Evolutionary conservation across 2,888 invertebrate species (phyloP).

Genomic region (Tubulanus polymorphus): DNA sequence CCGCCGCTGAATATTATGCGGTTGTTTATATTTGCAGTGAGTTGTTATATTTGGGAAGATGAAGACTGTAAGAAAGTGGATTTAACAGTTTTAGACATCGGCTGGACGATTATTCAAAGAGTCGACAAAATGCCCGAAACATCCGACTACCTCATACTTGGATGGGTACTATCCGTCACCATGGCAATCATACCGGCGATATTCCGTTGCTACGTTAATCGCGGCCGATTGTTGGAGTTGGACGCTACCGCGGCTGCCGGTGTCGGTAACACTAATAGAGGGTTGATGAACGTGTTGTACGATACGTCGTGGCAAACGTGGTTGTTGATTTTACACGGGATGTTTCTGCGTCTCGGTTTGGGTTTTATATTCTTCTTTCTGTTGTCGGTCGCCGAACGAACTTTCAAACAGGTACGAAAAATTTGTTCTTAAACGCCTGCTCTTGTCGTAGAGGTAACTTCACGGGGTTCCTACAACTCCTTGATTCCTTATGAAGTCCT

Average conservation of each 20-base stretch:
- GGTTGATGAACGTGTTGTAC: not conserved
- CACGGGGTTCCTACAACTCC: no score
- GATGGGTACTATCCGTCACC: constrained; percentile 47
- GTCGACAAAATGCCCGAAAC: constrained; percentile 79
- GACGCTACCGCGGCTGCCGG: no score
- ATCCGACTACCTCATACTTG: constrained; percentile 71
- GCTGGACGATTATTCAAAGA: constrained; percentile 86
- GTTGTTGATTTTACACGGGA: constrained; percentile 43
- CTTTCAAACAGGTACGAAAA: constrained; percentile 72
- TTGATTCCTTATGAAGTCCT: no score
- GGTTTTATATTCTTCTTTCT: constrained; percentile 77
- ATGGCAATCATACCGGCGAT: constrained; percentile 38
- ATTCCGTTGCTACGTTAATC: constrained; percentile 31
- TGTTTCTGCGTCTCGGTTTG: constrained; percentile 56
- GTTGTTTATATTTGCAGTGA: constrained; percentile 63
- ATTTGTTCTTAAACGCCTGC: no score
- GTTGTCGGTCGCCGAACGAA: constrained; percentile 87
- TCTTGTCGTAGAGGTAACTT: no score
- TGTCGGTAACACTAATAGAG: no score
- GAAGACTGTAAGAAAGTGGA: constrained; percentile 88
- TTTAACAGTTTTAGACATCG: constrained; percentile 89
- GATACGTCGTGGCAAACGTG: constrained; percentile 9
- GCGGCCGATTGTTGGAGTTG: not conserved
- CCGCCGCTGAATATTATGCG: no score
- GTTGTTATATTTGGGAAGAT: constrained; percentile 92